A percentile compares a stretch with the other conserved stretches of the same genome.
These are phyloP conservation scores for Marasmarcha lunaedactyla DNA, from an alignment of 2,888 invertebrate genomes.

Conservation along the genomic window DNA sequence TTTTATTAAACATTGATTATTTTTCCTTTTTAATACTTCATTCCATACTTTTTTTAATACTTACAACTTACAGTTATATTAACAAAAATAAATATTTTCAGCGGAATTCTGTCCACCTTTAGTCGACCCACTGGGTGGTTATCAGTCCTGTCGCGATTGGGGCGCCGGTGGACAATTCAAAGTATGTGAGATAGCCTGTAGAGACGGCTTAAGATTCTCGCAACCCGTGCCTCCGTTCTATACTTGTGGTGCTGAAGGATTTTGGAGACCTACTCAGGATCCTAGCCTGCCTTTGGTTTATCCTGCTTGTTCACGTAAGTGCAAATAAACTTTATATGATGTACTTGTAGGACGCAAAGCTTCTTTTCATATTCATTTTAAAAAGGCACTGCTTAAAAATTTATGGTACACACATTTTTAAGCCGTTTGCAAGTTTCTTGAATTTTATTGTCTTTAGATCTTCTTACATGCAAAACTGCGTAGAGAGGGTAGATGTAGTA, in stretches of 20 bases:
- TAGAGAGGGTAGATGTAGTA: too few relatives aligned
- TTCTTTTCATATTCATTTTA: too few relatives aligned
- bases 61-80: too few relatives aligned
- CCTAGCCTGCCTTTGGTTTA: constrained; percentile 86
- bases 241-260: constrained; percentile 97
- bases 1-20: not conserved
- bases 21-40: too few relatives aligned
- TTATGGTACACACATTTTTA: too few relatives aligned
- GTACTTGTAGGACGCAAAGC: too few relatives aligned
- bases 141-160: constrained; percentile 94
- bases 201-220: constrained; percentile 89
- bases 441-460: too few relatives aligned
- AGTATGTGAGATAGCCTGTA: constrained; percentile 92
- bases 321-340: not conserved
- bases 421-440: too few relatives aligned
- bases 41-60: too few relatives aligned
- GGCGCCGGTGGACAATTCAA: constrained; percentile 96
- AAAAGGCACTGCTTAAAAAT: too few relatives aligned
- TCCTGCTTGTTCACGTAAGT: constrained; percentile 91
- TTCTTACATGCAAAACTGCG: too few relatives aligned
- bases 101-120: constrained; percentile 93
- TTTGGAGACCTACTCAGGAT: constrained; percentile 92
- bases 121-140: constrained; percentile 90
- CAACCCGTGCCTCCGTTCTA: constrained; percentile 96
- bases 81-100: too few relatives aligned